Evolutionary conservation across 2,797 vertebrate genomes (phyloP), one percentile per base, ranked within the genome.

Genomic region (Pagetopsis macropterus): DNA sequence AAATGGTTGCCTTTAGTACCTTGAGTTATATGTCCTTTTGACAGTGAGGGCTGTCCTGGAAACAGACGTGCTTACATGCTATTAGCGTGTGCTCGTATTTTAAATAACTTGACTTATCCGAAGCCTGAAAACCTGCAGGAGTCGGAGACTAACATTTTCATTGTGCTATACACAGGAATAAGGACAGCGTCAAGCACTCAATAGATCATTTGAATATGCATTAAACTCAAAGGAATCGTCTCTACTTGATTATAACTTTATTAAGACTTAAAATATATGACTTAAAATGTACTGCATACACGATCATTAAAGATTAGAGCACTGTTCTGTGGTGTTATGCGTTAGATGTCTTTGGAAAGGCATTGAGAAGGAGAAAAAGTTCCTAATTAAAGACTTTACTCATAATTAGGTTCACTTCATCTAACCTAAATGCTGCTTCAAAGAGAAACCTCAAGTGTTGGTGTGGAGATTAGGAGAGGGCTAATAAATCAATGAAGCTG

Each of bases 401-500:
- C 13, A 21, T n/a, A 63, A 45, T 69, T 15, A 56, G 79, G 74
- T 64, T 52, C 59, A 11, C 68, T 41, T 61, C 19, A 62, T 81
- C 65, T 62, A 9, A 79, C 54, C 65, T 60, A 27, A 73, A 68
- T 3, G 27, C 62, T 45, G 54, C 51, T 79, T 67, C 56, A 77
- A 86, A 81, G 75, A 61, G 21, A 57, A 48, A 60, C 37, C 52
- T 66, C 23, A 52, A 63, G 64, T 60, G 75, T 49, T 11, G 10
- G 57, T 75, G 41, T 65, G 40, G 48, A 78, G 71, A 85, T 75
- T 52, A 75, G 48, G 4, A 64, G 37, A 65, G 76, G 72, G 83
- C 76, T 69, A 44, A 41, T 5, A 3, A 63, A 81, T 87, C 78
- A 65, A 82, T 85, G 44, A 3, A 72, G 56, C 37, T 71, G 57